Evolutionary conservation across 2,888 invertebrate genomes (phyloP), one percentile per base, ranked within the genome.

Genomic region (Rhabditophanes sp.): DNA sequence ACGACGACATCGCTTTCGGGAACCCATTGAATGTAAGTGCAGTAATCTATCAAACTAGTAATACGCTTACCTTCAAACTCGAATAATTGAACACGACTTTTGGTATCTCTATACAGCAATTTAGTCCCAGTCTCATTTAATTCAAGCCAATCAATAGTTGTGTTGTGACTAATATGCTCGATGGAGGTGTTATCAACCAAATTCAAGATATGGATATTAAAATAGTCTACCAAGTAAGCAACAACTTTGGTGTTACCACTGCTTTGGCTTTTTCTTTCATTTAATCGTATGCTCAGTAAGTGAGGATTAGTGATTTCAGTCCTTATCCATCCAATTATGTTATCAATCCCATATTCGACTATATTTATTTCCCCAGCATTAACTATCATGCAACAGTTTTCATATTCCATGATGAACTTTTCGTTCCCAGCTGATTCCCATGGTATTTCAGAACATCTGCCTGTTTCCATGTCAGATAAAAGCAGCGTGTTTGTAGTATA

Each of bases 261-360:
- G 29, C 62, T 65, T 23, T 67, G 66, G 6, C 11, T 15, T 17
- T 16, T 25, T 15, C 24, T 15, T 14, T 42, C 35, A 16, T 35
- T 36, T 11, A 44, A 18, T 4, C 46, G 42, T 4, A 45, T 44
- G 36, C 50, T 50, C 35, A 93, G 78, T 9, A 93, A 77, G 67
- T 93, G 90, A 0, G 93, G 90, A 71, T 88, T 93, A 34, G 85
- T 82, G 48, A 87, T 82, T 66, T 96, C 93, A 0, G 93, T 93
- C 72, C 73, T 3, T 74, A 59, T 14, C 74, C 66, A 43, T 70
- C 70, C 57, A 22, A 31, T 33, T 5, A 74, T 65, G 41, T 71
- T 71, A 57, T 73, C 70, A 33, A 65, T 65, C 3, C 74, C 74
- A 64, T 90, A 93, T 64, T 96, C 93, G 2, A 96, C 79, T 16